Conservation (phyloP, 1,140 invertebrate genomes). For the Diprion similis region DNA sequence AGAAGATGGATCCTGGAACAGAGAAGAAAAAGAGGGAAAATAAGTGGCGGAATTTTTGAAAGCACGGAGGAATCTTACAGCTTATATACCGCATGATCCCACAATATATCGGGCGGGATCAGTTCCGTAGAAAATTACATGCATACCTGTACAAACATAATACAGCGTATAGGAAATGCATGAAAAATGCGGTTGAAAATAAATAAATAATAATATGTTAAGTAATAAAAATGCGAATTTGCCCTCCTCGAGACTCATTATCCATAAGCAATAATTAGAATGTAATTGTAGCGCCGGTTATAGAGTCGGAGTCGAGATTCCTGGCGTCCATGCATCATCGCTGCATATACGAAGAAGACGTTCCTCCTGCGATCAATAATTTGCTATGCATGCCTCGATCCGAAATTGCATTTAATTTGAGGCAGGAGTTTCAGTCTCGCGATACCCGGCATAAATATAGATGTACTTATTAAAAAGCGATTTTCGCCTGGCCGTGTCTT, state of each 20-base stretch:
- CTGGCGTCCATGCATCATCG: constrained; percentile 13
- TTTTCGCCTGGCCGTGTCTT: constrained; percentile 45
- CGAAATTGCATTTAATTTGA: constrained; percentile 59
- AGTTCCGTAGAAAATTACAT: background rate
- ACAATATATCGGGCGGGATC: background rate
- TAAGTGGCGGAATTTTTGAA: constrained; percentile 23
- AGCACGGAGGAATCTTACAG: too few relatives aligned
- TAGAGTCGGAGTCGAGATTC: background rate
- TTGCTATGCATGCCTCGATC: constrained; percentile 56
- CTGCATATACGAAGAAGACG: constrained; percentile 42
- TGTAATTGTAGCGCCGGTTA: constrained; percentile 45
- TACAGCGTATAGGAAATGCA: too few relatives aligned
- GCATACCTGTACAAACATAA: too few relatives aligned
- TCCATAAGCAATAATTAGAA: constrained; percentile 51
- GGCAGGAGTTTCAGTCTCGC: constrained; percentile 31
- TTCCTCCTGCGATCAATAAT: constrained; percentile 40
- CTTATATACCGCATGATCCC: too few relatives aligned
- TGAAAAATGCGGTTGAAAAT: too few relatives aligned
- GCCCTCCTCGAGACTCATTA: constrained; percentile 34
- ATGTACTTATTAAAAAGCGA: constrained; percentile 60
- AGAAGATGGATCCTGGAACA: constrained; percentile 63
- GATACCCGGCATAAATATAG: constrained; percentile 53
- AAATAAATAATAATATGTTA: too few relatives aligned
- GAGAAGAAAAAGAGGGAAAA: constrained; percentile 36
- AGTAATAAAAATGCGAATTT: too few relatives aligned